These are phyloP conservation scores for Chirona hameri DNA, from an alignment of 2,888 invertebrate genomes.

Conservation along the genomic window DNA sequence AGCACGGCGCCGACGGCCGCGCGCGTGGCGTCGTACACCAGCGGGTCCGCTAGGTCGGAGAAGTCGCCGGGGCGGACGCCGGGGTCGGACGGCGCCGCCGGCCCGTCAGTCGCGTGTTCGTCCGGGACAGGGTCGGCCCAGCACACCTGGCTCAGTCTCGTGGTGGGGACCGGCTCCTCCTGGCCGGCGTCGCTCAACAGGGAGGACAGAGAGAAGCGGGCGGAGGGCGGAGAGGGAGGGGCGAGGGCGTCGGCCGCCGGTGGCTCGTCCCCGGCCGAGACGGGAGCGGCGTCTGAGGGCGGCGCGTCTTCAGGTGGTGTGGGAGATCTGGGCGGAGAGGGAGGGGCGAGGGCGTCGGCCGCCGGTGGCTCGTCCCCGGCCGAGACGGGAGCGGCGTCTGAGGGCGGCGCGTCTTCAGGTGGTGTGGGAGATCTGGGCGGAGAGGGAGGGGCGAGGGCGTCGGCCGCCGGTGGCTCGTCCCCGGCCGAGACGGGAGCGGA, in stretches of 20 bases:
- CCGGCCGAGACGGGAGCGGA: background rate
- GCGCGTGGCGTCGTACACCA: background rate
- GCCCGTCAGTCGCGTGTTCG: background rate
- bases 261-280: background rate
- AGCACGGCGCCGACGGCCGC: background rate
- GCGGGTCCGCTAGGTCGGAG: background rate
- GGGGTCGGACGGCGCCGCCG: background rate
- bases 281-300: background rate
- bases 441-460: background rate
- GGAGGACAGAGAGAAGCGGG: too few species aligned
- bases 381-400: background rate
- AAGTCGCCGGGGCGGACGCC: background rate
- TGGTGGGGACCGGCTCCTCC: background rate
- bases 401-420: background rate
- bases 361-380: background rate
- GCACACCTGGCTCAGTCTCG: too few species aligned
- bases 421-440: background rate
- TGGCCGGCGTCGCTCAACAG: too few species aligned
- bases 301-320: background rate
- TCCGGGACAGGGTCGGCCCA: background rate
- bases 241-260: background rate
- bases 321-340: background rate
- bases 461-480: background rate
- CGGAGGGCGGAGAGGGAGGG: background rate
- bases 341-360: background rate